A percentile compares a stretch with the other conserved stretches of the same genome.
These are phyloP conservation scores for Tamias sibiricus DNA, from an alignment of 2,113 vertebrate genomes.

Conservation along the genomic window DNA sequence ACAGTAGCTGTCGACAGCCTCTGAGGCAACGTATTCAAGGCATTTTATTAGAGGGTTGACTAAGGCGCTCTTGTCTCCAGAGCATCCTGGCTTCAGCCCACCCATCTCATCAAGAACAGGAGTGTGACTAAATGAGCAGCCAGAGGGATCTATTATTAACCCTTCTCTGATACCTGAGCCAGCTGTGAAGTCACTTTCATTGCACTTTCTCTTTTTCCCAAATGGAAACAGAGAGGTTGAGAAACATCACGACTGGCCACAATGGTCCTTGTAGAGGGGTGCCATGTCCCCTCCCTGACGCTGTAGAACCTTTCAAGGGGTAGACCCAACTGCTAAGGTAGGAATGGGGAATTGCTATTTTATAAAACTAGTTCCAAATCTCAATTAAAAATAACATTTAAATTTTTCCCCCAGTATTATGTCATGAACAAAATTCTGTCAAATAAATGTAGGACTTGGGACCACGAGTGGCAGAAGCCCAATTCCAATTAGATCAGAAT, in stretches of 20 bases:
- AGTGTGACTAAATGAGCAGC: background rate
- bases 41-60: constrained; percentile 1
- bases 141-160: background rate
- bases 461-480: background rate
- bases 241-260: background rate
- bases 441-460: background rate
- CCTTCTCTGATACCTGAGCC: constrained; percentile 3
- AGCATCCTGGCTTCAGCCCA: constrained; percentile 26
- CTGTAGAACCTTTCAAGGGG: background rate
- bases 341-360: background rate
- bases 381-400: background rate
- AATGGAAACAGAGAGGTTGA: background rate
- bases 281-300: background rate
- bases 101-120: background rate
- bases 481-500: background rate
- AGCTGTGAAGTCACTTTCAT: background rate
- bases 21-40: constrained; percentile 23
- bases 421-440: constrained; percentile 28
- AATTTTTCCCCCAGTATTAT: background rate
- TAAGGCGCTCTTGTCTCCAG: constrained; percentile 23
- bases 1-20: constrained; percentile 50
- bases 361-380: background rate
- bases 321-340: background rate
- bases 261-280: background rate
- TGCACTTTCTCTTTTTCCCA: background rate